phyloP scores from a whole-genome alignment of 2,113 vertebrate genomes.

The Tachycineta bicolor region DNA sequence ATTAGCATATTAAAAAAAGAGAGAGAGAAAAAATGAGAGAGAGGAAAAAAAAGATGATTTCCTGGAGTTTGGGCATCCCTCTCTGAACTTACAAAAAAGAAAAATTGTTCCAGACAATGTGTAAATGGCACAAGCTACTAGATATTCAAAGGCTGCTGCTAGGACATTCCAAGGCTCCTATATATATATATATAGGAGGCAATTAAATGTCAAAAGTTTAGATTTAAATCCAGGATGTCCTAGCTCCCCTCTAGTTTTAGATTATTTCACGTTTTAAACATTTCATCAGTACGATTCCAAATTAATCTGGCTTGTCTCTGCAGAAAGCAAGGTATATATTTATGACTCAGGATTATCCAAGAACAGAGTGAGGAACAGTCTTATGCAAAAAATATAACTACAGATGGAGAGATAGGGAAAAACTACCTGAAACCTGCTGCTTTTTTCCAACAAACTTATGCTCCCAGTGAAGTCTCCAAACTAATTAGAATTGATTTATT shows the following conservation, averaged over 20 bases:
- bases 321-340: not conserved
- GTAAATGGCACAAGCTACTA: not conserved
- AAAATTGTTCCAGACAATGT: not conserved
- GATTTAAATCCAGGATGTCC: not conserved
- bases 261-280: not conserved
- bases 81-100: not conserved
- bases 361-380: not conserved
- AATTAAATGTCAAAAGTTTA: not conserved
- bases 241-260: not conserved
- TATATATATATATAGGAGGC: not conserved
- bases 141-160: not conserved
- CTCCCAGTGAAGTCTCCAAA: slow-evolving; percentile 80
- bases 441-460: slow-evolving; percentile 76
- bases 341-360: not conserved
- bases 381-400: slow-evolving; percentile 27
- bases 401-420: slow-evolving; percentile 46
- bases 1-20: not conserved
- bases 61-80: not conserved
- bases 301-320: not conserved
- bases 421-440: slow-evolving; percentile 66
- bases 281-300: not conserved
- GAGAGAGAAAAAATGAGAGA: accelerated
- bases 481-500: slow-evolving; percentile 99
- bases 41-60: not conserved
- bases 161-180: not conserved